Conservation (phyloP, 2,113 vertebrate species). For the Zootoca vivipara region DNA sequence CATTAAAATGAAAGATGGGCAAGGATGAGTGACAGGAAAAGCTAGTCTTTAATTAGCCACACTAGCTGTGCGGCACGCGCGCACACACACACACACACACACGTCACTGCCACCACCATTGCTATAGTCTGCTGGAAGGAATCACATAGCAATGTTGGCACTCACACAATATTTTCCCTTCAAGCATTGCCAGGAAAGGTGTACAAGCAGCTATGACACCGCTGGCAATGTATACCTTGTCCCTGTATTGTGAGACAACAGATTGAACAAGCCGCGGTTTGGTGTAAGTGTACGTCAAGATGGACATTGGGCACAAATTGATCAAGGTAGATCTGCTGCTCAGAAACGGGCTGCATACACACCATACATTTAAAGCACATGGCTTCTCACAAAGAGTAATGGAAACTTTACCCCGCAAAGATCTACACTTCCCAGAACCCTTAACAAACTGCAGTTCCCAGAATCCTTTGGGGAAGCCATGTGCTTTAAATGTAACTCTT, state of each 20-base stretch:
- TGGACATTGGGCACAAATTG: background rate
- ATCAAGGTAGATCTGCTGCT: background rate
- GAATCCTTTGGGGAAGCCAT: background rate
- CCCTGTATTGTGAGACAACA: background rate
- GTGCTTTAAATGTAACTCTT: background rate
- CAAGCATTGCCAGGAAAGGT: background rate
- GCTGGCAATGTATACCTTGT: background rate
- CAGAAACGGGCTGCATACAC: background rate
- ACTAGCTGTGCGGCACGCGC: background rate
- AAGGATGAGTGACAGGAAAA: background rate
- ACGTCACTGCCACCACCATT: background rate
- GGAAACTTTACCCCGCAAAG: no score
- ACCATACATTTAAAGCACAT: no score
- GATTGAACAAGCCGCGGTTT: background rate
- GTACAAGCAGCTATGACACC: background rate
- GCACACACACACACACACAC: background rate
- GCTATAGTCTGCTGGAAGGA: background rate
- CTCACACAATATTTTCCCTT: background rate
- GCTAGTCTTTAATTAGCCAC: background rate
- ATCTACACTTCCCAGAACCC: no score
- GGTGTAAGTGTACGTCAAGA: background rate
- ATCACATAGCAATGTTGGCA: background rate
- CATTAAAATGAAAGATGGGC: constrained; percentile 4
- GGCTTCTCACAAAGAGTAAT: no score
- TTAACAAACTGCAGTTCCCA: background rate